Conservation (phyloP, 2,113 vertebrate genomes). For the Cranoglanis bouderius region DNA sequence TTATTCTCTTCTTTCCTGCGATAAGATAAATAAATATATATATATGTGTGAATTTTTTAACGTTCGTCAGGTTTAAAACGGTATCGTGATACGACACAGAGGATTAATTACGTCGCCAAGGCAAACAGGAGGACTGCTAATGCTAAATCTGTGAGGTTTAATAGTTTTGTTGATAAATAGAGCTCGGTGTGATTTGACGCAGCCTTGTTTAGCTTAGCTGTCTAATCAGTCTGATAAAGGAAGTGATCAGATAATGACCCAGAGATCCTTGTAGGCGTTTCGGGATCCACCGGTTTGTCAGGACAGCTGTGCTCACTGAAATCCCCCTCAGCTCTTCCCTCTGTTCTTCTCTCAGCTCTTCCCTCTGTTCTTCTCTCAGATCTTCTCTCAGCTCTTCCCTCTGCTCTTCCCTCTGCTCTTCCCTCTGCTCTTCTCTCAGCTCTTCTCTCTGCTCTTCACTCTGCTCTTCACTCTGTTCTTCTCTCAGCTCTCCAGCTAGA, state of each 20-base stretch:
- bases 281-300: too few relatives aligned
- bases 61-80: not conserved
- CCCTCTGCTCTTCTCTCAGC: not conserved
- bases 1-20: constrained; percentile 31
- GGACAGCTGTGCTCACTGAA: not conserved
- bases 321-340: not conserved
- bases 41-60: not conserved
- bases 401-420: not conserved
- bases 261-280: not conserved
- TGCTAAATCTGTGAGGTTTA: not conserved
- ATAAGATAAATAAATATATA: not conserved
- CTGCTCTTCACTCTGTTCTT: too few relatives aligned
- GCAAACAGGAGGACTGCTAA: not conserved
- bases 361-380: too few relatives aligned
- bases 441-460: too few relatives aligned
- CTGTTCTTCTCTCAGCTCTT: too few relatives aligned
- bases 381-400: not conserved
- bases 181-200: not conserved
- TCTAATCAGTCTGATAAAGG: not conserved
- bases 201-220: not conserved
- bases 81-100: not conserved
- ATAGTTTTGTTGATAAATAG: not conserved
- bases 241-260: not conserved
- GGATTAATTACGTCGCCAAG: not conserved
- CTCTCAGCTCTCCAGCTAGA: not conserved